A percentile compares a stretch with the other conserved stretches of the same genome.
Conservation (phyloP, 2,797 vertebrate genomes). For the Clamator glandarius region DNA sequence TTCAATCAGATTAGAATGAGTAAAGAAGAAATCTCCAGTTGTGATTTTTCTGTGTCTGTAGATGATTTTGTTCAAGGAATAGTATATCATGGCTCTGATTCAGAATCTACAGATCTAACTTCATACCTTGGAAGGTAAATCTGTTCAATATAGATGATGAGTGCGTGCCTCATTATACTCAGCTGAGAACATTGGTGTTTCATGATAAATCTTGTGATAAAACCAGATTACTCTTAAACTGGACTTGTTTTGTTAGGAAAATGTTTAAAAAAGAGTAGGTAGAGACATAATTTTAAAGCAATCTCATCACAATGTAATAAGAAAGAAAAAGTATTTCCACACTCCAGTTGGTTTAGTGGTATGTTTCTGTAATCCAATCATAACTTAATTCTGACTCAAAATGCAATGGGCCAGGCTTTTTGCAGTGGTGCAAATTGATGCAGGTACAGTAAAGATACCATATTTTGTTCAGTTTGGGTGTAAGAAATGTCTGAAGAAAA, state of each 20-base stretch:
- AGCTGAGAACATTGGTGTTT: not conserved
- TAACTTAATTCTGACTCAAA: slow-evolving; percentile 10
- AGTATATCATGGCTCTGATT: not conserved
- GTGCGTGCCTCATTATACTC: not conserved
- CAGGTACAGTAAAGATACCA: not conserved
- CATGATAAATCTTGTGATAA: not conserved
- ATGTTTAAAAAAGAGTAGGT: not conserved
- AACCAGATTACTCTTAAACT: not conserved
- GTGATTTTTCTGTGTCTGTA: not conserved
- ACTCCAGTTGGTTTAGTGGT: not conserved
- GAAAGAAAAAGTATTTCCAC: not conserved
- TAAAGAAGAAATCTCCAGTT: not conserved
- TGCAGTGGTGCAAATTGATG: not conserved
- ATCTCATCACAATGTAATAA: not conserved
- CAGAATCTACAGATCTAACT: not conserved
- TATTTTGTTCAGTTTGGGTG: not conserved
- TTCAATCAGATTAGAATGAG: not conserved
- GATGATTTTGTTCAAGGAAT: not conserved
- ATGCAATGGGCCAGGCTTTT: not conserved
- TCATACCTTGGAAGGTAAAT: not conserved
- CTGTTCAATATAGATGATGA: not conserved
- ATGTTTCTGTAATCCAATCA: slow-evolving; percentile 27
- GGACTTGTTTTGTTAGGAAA: not conserved
- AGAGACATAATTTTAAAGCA: not conserved
- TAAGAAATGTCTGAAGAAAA: not conserved